phyloP scores from a whole-genome alignment of 2,888 invertebrate species.

The Stegophylla sp. region DNA sequence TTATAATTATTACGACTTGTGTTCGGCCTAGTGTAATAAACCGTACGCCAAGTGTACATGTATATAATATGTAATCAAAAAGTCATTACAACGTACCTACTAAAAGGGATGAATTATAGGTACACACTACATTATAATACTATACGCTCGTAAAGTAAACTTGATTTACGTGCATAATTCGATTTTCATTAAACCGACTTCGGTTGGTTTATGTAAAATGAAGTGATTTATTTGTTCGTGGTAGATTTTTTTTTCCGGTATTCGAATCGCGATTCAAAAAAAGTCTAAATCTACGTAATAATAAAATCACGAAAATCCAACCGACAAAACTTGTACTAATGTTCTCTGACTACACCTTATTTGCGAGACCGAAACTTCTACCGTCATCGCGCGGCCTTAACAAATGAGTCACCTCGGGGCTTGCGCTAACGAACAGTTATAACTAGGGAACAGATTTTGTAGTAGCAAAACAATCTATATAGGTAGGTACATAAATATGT shows the following conservation, averaged over 20 bases:
- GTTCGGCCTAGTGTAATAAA: not conserved
- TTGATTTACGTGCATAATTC: not conserved
- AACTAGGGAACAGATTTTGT: too few species aligned
- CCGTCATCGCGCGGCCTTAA: too few species aligned
- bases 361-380: too few species aligned
- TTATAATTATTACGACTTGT: not conserved
- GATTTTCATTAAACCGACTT: not conserved
- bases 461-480: too few species aligned
- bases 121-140: not conserved
- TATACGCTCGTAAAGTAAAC: not conserved
- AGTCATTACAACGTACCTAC: not conserved
- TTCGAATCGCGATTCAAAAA: not conserved
- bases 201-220: too few species aligned
- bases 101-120: not conserved
- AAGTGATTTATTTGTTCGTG: not conserved
- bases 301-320: not conserved
- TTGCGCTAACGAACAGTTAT: too few species aligned
- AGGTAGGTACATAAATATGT: too few species aligned
- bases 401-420: too few species aligned
- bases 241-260: not conserved
- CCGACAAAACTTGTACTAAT: too few species aligned
- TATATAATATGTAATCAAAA: slow-evolving; percentile 9
- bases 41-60: not conserved
- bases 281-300: not conserved
- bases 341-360: too few species aligned